phyloP scores from a whole-genome alignment of 2,797 vertebrate genomes.

The Periophthalmus magnuspinnatus region DNA sequence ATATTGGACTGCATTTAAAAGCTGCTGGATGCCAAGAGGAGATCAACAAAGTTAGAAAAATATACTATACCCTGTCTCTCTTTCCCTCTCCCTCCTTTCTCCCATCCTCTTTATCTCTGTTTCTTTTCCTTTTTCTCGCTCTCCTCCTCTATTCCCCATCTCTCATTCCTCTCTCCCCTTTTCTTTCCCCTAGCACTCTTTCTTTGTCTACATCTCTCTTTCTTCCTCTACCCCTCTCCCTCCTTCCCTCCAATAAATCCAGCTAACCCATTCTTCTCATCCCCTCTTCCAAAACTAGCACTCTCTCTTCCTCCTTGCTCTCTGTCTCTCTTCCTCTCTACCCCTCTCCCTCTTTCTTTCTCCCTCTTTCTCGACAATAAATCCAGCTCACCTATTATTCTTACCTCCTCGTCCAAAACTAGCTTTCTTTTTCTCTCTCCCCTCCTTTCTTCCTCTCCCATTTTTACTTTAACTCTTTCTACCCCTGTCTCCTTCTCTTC shows the following conservation, averaged over 20 bases:
- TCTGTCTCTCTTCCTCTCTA: background rate
- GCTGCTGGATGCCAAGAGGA: background rate
- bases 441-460: too few species aligned
- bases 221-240: background rate
- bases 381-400: too few species aligned
- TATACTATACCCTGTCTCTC: background rate
- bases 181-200: background rate
- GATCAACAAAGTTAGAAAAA: slow-evolving; percentile 9
- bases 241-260: background rate
- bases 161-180: background rate
- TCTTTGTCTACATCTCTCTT: too few species aligned
- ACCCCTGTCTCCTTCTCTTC: too few species aligned
- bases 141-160: background rate
- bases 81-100: background rate
- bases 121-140: background rate
- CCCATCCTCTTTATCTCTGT: background rate
- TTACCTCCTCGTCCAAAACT: background rate
- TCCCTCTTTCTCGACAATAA: too few species aligned
- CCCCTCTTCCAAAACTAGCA: slow-evolving; percentile 46
- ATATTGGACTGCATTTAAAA: slow-evolving; percentile 29
- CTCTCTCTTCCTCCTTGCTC: slow-evolving; percentile 3
- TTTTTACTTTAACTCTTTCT: too few species aligned
- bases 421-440: background rate
- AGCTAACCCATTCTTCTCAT: slow-evolving; percentile 22
- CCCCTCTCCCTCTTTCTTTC: too few species aligned